phyloP scores from a whole-genome alignment of 2,113 vertebrate species.

The Plestiodon gilberti region DNA sequence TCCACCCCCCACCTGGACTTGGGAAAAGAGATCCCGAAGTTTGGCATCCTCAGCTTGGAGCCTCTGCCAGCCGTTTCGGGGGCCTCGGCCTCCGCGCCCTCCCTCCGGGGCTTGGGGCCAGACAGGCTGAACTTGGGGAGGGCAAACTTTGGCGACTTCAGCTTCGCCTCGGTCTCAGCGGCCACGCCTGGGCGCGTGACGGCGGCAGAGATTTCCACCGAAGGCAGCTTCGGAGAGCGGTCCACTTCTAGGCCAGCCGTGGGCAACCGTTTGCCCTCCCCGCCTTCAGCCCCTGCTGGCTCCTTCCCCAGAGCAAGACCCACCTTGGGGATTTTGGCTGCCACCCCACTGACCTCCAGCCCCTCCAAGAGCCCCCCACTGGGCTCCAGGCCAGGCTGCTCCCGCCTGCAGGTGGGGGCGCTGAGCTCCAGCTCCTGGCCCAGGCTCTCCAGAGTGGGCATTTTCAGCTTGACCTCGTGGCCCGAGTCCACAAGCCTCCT shows the following conservation, averaged over 20 bases:
- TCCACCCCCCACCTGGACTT: conserved; percentile 58
- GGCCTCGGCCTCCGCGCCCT: conserved; percentile 45
- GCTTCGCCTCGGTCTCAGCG: conserved; percentile 43
- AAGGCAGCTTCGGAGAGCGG: conserved; percentile 35
- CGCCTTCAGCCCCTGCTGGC: not conserved
- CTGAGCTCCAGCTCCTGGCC: conserved; percentile 36
- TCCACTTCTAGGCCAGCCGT: not conserved
- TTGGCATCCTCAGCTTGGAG: conserved; percentile 68
- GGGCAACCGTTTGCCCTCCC: not conserved
- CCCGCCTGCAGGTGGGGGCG: conserved; percentile 31
- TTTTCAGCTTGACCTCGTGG: conserved; percentile 31
- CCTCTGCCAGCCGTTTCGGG: conserved; percentile 60
- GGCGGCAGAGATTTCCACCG: conserved; percentile 62
- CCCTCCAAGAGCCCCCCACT: conserved; percentile 31
- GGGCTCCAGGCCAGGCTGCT: conserved; percentile 18
- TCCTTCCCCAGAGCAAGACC: not conserved
- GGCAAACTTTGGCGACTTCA: conserved; percentile 72
- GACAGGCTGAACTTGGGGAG: conserved; percentile 73
- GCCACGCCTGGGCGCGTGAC: conserved; percentile 56
- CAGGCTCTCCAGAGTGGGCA: conserved; percentile 29
- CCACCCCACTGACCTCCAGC: conserved; percentile 14
- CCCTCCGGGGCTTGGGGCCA: conserved; percentile 62
- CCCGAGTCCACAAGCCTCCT: not conserved
- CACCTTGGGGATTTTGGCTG: conserved; percentile 31
- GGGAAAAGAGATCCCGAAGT: conserved; percentile 70